Evolutionary conservation across 2,113 vertebrate species (phyloP).

Genomic region (Nipponia nippon): DNA sequence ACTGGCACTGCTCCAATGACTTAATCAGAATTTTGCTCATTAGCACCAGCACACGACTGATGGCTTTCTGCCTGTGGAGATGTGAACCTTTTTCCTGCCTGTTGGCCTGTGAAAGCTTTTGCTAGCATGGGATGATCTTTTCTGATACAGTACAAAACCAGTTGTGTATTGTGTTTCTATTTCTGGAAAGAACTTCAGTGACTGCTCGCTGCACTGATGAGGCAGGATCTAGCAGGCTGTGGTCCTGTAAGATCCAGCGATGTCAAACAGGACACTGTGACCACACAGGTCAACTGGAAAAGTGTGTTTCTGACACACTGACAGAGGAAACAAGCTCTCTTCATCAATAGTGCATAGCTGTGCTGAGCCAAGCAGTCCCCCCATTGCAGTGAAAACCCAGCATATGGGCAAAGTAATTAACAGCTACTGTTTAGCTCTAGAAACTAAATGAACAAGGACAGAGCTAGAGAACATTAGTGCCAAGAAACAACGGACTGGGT

Average conservation of each 20-base stretch:
- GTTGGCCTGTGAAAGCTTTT: slow-evolving; percentile 45
- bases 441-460: not conserved
- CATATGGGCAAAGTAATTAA: not conserved
- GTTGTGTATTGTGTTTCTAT: not conserved
- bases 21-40: slow-evolving; percentile 42
- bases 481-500: not conserved
- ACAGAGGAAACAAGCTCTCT: not conserved
- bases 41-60: not conserved
- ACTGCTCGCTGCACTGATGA: accelerated
- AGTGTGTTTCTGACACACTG: not conserved
- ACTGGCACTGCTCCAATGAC: slow-evolving; percentile 14
- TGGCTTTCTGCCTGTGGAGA: slow-evolving; percentile 30
- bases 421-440: not conserved
- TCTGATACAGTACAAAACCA: not conserved
- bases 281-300: not conserved
- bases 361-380: not conserved
- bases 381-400: not conserved
- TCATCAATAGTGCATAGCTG: not conserved
- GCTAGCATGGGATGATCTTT: not conserved
- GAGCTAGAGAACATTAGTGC: not conserved
- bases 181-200: not conserved
- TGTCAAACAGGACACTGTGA: not conserved
- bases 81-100: not conserved
- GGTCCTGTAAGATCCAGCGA: not conserved
- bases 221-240: not conserved